Conservation (phyloP, 2,888 invertebrate species). For the Eilema sororculum region DNA sequence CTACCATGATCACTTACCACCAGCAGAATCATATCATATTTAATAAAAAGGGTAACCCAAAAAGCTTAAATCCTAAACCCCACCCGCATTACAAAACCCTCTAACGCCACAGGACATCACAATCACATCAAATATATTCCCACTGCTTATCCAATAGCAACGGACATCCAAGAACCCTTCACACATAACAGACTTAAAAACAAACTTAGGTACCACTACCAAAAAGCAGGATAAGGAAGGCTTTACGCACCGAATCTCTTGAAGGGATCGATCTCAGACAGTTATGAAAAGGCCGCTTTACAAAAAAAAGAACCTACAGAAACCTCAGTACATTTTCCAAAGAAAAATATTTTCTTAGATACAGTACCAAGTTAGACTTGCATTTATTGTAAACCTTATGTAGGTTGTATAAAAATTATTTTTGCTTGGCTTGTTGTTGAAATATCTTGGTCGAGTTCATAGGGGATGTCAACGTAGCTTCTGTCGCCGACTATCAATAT, state of each 20-base stretch:
- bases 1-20: background rate
- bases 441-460: conserved; percentile 51
- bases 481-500: conserved; percentile 85
- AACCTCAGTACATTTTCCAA: conserved; percentile 76
- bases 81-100: background rate
- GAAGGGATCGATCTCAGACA: conserved; percentile 76
- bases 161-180: conserved; percentile 10
- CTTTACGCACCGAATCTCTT: conserved; percentile 73
- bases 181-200: conserved; percentile 38
- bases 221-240: conserved; percentile 64
- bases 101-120: background rate
- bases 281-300: conserved; percentile 81
- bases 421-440: conserved; percentile 31
- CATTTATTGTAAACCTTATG: conserved; percentile 38
- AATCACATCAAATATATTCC: conserved; percentile 7
- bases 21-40: background rate
- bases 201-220: conserved; percentile 34
- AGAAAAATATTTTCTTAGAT: conserved; percentile 78
- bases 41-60: background rate
- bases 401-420: conserved; percentile 47
- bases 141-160: conserved; percentile 10
- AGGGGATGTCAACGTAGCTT: conserved; percentile 71
- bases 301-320: conserved; percentile 64
- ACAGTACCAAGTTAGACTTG: conserved; percentile 70
- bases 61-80: background rate